Evolutionary conservation across 2,797 vertebrate species (phyloP).

Genomic region (Gorsachius magnificus): DNA sequence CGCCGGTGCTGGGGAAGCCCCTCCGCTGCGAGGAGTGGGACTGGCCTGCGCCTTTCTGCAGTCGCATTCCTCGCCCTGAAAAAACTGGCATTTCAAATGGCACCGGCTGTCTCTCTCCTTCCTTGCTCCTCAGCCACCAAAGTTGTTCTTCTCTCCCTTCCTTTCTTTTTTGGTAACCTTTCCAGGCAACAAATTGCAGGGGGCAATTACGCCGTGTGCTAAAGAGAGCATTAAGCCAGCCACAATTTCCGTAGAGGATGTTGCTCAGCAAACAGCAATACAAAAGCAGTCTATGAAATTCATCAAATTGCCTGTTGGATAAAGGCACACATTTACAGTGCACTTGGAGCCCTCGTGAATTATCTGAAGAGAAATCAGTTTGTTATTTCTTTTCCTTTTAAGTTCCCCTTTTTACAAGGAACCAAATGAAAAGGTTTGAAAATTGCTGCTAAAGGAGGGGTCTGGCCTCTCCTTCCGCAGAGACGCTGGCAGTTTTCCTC

Average conservation of each 20-base stretch:
- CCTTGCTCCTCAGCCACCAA: background rate
- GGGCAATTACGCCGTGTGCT: constrained; percentile 24
- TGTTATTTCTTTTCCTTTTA: constrained; percentile 50
- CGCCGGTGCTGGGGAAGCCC: background rate
- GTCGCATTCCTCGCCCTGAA: background rate
- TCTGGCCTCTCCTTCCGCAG: background rate
- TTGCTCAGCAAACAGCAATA: constrained; percentile 33
- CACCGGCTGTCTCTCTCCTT: background rate
- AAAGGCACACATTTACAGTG: constrained; percentile 38
- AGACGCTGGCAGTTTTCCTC: background rate
- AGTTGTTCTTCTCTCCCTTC: background rate
- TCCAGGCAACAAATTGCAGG: constrained; percentile 7
- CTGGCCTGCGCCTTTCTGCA: background rate
- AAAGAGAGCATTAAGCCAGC: constrained; percentile 39
- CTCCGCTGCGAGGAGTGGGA: rapidly evolving
- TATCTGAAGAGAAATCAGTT: constrained; percentile 50
- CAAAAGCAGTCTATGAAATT: constrained; percentile 42
- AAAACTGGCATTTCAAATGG: background rate
- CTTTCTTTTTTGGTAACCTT: constrained; percentile 29
- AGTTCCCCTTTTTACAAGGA: constrained; percentile 29
- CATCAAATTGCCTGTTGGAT: constrained; percentile 55
- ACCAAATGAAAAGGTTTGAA: constrained; percentile 55
- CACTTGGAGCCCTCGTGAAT: constrained; percentile 17
- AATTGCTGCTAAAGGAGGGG: constrained; percentile 29
- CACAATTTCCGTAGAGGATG: background rate